Conservation (phyloP, 2,113 vertebrate genomes). For the Podarcis muralis region DNA sequence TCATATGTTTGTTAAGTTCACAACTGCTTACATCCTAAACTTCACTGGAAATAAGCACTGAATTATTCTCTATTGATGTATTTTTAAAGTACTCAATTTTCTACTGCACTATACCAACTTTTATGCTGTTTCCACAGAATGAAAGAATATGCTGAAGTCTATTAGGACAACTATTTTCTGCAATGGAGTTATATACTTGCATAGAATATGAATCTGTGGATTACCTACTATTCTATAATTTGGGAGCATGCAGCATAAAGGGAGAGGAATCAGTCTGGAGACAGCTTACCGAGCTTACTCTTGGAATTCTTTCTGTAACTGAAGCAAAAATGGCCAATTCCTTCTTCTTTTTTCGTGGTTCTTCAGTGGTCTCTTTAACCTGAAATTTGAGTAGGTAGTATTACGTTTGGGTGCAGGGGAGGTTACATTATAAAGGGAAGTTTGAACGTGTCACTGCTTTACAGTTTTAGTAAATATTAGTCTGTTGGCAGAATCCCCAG, state of each 20-base stretch:
- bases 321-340: constrained; percentile 38
- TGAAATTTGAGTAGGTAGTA: constrained; percentile 27
- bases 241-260: neutral
- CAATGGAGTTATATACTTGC: neutral
- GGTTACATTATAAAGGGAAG: neutral
- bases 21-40: neutral
- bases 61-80: neutral
- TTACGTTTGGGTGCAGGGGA: neutral
- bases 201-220: neutral
- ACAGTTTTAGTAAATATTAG: neutral
- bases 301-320: constrained; percentile 39
- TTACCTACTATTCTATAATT: neutral
- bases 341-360: constrained; percentile 39
- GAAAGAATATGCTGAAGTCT: neutral
- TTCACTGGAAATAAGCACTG: neutral
- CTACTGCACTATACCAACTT: neutral
- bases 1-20: constrained; percentile 2
- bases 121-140: neutral
- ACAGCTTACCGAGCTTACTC: constrained; percentile 41
- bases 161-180: neutral
- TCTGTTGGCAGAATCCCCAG: neutral
- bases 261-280: neutral
- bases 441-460: neutral
- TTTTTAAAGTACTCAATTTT: neutral
- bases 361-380: constrained; percentile 13